Evolutionary conservation across 2,113 vertebrate species (phyloP).

Genomic region (Colius striatus): DNA sequence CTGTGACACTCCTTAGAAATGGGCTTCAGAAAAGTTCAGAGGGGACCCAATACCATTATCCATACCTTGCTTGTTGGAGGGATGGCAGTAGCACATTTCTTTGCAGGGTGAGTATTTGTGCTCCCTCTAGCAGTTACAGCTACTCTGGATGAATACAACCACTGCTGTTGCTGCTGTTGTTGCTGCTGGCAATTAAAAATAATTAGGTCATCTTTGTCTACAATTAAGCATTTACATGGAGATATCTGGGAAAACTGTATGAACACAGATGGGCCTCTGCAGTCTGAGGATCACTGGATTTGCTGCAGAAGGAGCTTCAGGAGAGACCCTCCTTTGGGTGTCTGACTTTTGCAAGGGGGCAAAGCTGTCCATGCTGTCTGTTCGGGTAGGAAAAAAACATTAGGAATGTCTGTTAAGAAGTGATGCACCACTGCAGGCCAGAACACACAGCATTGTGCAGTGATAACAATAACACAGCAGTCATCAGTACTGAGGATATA

Average conservation of each 20-base stretch:
- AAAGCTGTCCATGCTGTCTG: background rate
- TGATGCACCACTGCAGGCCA: background rate
- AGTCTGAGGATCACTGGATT: background rate
- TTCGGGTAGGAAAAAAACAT: background rate
- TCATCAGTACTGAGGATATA: background rate
- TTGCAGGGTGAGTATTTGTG: background rate
- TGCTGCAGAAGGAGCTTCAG: background rate
- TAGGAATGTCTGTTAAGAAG: background rate
- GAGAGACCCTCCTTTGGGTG: background rate
- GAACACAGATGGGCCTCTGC: background rate
- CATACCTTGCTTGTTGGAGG: fast-evolving
- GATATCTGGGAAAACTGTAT: background rate
- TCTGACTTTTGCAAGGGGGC: background rate
- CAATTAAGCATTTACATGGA: background rate
- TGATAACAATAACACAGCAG: background rate
- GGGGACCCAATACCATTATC: background rate
- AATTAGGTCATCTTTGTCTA: background rate
- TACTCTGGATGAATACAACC: background rate
- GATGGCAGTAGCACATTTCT: background rate
- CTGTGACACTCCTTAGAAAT: background rate
- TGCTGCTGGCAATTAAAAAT: background rate
- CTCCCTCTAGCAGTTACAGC: background rate
- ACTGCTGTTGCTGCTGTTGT: background rate
- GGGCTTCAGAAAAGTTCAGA: background rate
- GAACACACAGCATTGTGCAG: background rate